Evolutionary conservation across 2,113 vertebrate species (phyloP).

Genomic region (Cinclus cinclus): DNA sequence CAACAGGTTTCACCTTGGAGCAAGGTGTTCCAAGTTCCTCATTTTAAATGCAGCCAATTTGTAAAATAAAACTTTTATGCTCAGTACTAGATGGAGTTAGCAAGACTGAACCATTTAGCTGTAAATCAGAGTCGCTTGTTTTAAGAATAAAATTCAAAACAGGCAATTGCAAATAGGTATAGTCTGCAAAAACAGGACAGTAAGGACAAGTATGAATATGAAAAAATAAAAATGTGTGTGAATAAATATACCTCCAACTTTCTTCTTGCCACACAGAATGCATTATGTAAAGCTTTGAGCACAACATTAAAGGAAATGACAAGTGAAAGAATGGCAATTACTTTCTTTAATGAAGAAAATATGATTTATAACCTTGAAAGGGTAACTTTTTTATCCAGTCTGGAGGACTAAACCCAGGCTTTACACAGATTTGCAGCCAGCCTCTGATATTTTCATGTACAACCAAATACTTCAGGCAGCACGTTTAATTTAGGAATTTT

Average conservation of each 20-base stretch:
- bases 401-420: conserved; percentile 31
- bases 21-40: accelerated
- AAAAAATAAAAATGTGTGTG: neutral
- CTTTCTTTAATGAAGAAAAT: conserved; percentile 68
- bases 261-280: neutral
- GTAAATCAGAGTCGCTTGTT: neutral
- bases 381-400: conserved; percentile 22
- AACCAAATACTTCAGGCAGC: conserved; percentile 20
- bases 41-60: neutral
- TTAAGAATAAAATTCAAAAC: neutral
- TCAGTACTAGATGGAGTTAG: neutral
- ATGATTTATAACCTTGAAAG: conserved; percentile 24
- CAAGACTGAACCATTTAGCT: neutral
- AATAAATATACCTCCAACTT: neutral
- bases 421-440: conserved; percentile 11
- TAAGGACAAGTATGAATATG: neutral
- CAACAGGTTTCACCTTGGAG: accelerated
- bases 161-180: neutral
- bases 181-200: neutral
- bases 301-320: conserved; percentile 12
- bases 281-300: neutral
- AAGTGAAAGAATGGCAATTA: conserved; percentile 38
- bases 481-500: neutral
- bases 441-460: neutral
- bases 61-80: neutral